Evolutionary conservation across 2,888 invertebrate genomes (phyloP), one percentile per base, ranked within the genome.

Genomic region (Thera obeliscata): DNA sequence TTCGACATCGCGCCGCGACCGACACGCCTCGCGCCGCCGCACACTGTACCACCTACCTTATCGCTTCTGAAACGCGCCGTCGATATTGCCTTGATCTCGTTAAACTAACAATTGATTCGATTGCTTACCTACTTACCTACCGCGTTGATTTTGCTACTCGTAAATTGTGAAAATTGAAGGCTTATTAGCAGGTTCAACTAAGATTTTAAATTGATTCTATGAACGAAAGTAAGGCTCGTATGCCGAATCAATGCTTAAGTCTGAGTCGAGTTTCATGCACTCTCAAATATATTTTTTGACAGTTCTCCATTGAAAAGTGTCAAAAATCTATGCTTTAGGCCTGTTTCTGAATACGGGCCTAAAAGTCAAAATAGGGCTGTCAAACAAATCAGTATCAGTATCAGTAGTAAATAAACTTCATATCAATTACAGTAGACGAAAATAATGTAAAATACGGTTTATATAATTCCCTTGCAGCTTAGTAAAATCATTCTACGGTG

Each of bases 21-120:
- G 93, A 81, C 83, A 92, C 87, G 93, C 90, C 89, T 88, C 90
- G 92, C 91, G 82, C 92, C 83, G 78, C 82, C 84, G 87, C 85
- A 77, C 79, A 81, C 84, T 87, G 83, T 83, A 78, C 89, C 87
- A 90, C 89, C 90, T 87, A 89, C 90, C 89, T 89, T 90, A 90
- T 87, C 86, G 85, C 72, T 76, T 75, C 72, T 78, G 78, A 75
- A 81, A 77, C 81, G 81, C 84, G 79, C 84, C 82, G 79, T 82
- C 86, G 78, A 85, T 85, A 86, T 85, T 85, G 77, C 89, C 88
- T 87, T 87, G 86, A 88, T 91, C 91, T 87, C 87, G 87, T 89
- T 89, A 87, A 75, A 87, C 85, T 85, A 87, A 87, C 87, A 86
- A 85, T 84, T 78, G 78, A 78, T 83, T 83, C 84, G 82, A 87